phyloP scores from a whole-genome alignment of 1,140 invertebrate genomes.

The Leptinotarsa texana region DNA sequence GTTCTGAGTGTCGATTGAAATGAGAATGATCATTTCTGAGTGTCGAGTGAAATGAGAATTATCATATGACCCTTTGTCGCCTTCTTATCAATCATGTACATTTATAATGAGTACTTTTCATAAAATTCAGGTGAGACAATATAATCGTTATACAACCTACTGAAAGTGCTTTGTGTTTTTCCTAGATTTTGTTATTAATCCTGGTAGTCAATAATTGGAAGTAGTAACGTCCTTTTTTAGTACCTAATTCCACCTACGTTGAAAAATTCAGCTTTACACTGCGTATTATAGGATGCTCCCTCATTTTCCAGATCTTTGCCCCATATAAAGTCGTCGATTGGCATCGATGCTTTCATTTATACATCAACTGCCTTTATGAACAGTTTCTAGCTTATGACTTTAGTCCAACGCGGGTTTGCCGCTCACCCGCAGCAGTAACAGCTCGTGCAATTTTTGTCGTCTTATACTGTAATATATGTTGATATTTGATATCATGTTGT shows the following conservation, averaged over 20 bases:
- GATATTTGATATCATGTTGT: conserved; percentile 38
- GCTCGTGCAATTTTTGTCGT: conserved; percentile 17
- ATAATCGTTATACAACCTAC: no score
- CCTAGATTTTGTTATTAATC: no score
- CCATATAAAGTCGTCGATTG: background rate
- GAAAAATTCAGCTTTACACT: conserved; percentile 2
- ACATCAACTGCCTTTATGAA: conserved; percentile 25
- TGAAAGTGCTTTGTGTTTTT: no score
- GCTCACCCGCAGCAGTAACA: conserved; percentile 20
- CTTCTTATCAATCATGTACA: no score
- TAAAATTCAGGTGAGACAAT: no score
- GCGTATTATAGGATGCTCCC: background rate
- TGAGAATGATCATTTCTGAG: no score
- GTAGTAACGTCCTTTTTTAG: no score
- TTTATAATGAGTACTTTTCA: no score
- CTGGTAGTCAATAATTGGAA: no score
- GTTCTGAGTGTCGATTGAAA: no score
- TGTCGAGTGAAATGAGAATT: no score
- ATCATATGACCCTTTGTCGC: no score
- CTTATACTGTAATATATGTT: conserved; percentile 32
- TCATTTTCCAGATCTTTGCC: background rate
- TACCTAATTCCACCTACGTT: background rate
- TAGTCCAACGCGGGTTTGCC: conserved; percentile 17
- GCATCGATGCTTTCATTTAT: background rate
- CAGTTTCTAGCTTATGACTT: conserved; percentile 26